Evolutionary conservation across 2,797 vertebrate species (phyloP).

Genomic region (Synanceia verrucosa): DNA sequence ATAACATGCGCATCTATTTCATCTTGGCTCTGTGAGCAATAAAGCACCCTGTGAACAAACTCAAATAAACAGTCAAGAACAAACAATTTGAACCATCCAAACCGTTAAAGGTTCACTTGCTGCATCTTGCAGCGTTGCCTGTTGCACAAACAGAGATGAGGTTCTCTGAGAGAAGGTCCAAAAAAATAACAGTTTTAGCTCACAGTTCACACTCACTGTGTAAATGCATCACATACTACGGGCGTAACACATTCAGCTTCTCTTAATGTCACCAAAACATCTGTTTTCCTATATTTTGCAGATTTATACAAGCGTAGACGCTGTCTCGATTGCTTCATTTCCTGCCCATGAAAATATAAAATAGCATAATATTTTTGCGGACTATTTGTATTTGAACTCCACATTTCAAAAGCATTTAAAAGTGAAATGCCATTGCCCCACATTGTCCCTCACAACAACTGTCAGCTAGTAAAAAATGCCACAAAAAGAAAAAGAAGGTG

Average conservation of each 20-base stretch:
- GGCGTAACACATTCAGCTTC: background rate
- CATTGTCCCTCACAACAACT: background rate
- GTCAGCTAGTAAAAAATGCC: background rate
- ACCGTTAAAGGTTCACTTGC: conserved; percentile 2
- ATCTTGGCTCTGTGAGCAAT: conserved; percentile 7
- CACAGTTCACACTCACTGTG: background rate
- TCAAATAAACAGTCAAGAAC: conserved; percentile 29
- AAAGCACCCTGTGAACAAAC: conserved; percentile 5
- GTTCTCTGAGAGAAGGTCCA: too few relatives aligned
- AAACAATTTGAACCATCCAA: conserved; percentile 19
- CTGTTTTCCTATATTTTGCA: background rate
- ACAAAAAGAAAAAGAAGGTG: background rate
- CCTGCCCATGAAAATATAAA: background rate
- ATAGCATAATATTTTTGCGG: background rate
- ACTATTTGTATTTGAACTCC: background rate
- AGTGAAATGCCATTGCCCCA: background rate
- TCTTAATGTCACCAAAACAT: background rate
- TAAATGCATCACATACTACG: background rate
- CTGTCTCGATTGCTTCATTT: background rate
- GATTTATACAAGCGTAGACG: background rate
- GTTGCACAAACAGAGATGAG: background rate
- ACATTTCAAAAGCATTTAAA: too few relatives aligned
- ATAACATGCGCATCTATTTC: conserved; percentile 32
- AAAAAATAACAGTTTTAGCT: background rate
- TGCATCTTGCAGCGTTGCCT: background rate